A percentile compares a stretch with the other conserved stretches of the same genome.
Conservation (phyloP, 2,797 vertebrate species). For the Emydoidea blandingii region DNA sequence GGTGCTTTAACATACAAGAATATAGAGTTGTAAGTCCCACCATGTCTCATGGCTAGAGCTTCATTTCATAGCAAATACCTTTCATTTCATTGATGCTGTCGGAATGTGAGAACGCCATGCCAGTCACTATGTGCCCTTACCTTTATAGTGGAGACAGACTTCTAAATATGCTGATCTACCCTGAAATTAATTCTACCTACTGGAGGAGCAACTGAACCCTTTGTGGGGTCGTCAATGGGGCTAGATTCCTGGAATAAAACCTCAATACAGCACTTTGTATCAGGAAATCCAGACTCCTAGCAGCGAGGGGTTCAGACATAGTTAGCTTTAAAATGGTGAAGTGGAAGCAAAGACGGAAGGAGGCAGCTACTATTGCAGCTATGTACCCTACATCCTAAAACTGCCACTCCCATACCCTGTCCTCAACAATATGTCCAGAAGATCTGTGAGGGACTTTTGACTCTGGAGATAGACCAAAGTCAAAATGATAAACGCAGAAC, state of each 20-base stretch:
- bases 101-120: accelerated
- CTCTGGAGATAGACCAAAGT: constrained; percentile 31
- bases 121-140: accelerated
- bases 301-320: constrained; percentile 62
- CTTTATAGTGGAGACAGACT: background rate
- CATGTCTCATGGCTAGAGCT: background rate
- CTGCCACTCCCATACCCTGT: background rate
- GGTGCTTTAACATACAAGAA: background rate
- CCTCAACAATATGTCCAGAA: background rate
- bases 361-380: background rate
- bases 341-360: background rate
- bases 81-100: accelerated
- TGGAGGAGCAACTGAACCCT: constrained; percentile 48
- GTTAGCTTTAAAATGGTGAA: background rate
- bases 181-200: constrained; percentile 27
- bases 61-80: background rate
- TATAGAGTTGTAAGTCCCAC: background rate
- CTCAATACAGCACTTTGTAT: background rate
- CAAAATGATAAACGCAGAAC: background rate
- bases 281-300: constrained; percentile 61
- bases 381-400: background rate
- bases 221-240: constrained; percentile 58
- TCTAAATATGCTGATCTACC: background rate
- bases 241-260: constrained; percentile 19
- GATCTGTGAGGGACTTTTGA: constrained; percentile 36